Evolutionary conservation across 2,888 invertebrate species (phyloP), one percentile per base, ranked within the genome.

Genomic region (Gastrophysa polygoni): DNA sequence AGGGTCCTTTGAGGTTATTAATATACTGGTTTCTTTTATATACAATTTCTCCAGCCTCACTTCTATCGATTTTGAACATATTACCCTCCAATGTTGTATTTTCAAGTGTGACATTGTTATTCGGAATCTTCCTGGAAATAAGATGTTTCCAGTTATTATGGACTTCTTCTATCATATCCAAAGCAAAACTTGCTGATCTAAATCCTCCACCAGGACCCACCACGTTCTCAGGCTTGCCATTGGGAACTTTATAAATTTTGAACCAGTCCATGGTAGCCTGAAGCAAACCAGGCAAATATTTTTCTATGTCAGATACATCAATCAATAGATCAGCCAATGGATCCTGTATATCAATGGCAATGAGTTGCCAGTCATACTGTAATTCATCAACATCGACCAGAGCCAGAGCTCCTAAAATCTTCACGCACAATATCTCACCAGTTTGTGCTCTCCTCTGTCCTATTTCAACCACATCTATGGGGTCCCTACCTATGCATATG

Each of bases 281-380:
- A 78, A 99, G 82, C 71, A 98, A 86, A 11, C 99, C 99, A 14
- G 98, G 99, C 85, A 91, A 94, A 76, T 88, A 85, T 77, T 89
- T 89, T 78, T 98, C 97, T 63, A 99, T 89, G 84, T 99, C 99
- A 32, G 83, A 83, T 59, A 97, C 88, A 83, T 94, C 95, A 79
- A 89, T 89, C 70, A 99, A 82, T 76, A 91, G 86, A 29, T 87
- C 87, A 11, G 98, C 97, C 71, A 91, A 74, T 2, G 98, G 94
- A 85, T 99, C 99, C 69, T 90, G 92, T n/a, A 91, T 87, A 85
- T 97, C 96, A 71, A 99, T 93, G 21, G 91, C 93, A 68, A 99
- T 86, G 63, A 99, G 84, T 84, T 99, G 99, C 99, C 99, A 99
- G 84, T 99, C 99, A 28, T 98, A 99, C 87, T 99, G 99, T 71